Base-by-base conservation (phyloP, 2,888 invertebrate species). In the Drosophila mayaguana region DNA sequence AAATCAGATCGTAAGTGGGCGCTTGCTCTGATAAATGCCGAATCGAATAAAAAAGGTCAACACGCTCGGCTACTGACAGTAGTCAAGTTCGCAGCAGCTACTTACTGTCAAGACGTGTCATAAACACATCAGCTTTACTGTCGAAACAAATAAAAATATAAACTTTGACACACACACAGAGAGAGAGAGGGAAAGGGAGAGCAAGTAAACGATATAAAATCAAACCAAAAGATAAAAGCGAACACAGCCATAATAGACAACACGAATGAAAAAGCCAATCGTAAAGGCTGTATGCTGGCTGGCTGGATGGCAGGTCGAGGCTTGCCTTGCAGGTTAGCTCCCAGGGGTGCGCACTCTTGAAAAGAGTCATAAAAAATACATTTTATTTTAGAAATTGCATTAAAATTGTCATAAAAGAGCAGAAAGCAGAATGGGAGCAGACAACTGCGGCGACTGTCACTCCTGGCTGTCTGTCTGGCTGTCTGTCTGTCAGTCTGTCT, bases 101-200 rank as follows among this genome's bases (percentile, higher is more conserved):
- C 89, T 87, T 90, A 89, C 80, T 87, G 90, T 90, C 90, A 89
- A 87, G 89, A 75, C 78, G 78, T 87, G 87, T 89, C 90, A 87
- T 87, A 89, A 85, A 90, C 88, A 90, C 90, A 90, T 87, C 87
- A 87, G 87, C 67, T 87, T 89, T 82, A 89, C 82, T 90, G 87
- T 87, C 87, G 82, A 88, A 90, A 87, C 83, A 90, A 84, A 89
- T 87, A 84, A 84, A 89, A 81, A 80, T 87, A 89, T 82, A 89
- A 89, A 90, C 90, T 87, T 89, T 84, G 89, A 90, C 86, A 89
- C 69, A 78, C 70, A 79, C 64, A 68, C 62, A 7, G 28, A 28
- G 28, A 63, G 64, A 18, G 38, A 45, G 18, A n/a, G 43, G 22
- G 38, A 38, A 28, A 32, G 16, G 14, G n/a, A 43, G 20, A 64